Percentiles rank a stretch among this genome's conserved stretches.
Conservation (phyloP, 2,888 invertebrate species). For the Altica lythri region DNA sequence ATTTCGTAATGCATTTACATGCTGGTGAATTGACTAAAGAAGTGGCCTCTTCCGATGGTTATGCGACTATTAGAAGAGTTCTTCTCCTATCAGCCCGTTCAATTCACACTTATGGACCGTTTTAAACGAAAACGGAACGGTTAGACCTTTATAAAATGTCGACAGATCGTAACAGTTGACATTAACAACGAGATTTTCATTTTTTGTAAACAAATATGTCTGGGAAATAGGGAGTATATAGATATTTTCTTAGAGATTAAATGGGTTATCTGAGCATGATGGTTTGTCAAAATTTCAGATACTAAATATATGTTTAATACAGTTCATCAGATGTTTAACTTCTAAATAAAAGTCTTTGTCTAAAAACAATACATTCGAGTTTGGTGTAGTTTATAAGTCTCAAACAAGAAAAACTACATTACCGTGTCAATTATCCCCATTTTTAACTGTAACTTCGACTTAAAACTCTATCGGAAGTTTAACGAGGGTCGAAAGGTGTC, state of each 20-base stretch:
- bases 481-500: conserved; percentile 45
- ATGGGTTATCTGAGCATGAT: too few species aligned
- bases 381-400: too few species aligned
- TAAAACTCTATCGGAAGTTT: conserved; percentile 37
- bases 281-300: too few species aligned
- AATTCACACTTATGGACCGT: conserved; percentile 43
- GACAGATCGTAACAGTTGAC: conserved; percentile 2
- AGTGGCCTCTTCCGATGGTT: conserved; percentile 39
- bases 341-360: too few species aligned
- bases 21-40: conserved; percentile 28
- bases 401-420: conserved; percentile 4
- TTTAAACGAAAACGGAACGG: conserved; percentile 38
- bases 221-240: conserved; percentile 2
- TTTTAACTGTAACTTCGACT: conserved; percentile 27
- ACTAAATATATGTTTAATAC: too few species aligned
- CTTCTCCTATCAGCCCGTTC: conserved; percentile 46
- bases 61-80: conserved; percentile 36
- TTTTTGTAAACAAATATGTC: conserved; percentile 11
- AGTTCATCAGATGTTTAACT: too few species aligned
- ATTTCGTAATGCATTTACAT: conserved; percentile 29
- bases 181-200: conserved; percentile 10
- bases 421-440: conserved; percentile 7
- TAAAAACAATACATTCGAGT: too few species aligned
- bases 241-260: too few species aligned
- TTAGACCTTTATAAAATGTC: conserved; percentile 38